These are phyloP conservation scores for Tenodera sinensis DNA, from an alignment of 2,888 invertebrate genomes.

Conservation along the genomic window DNA sequence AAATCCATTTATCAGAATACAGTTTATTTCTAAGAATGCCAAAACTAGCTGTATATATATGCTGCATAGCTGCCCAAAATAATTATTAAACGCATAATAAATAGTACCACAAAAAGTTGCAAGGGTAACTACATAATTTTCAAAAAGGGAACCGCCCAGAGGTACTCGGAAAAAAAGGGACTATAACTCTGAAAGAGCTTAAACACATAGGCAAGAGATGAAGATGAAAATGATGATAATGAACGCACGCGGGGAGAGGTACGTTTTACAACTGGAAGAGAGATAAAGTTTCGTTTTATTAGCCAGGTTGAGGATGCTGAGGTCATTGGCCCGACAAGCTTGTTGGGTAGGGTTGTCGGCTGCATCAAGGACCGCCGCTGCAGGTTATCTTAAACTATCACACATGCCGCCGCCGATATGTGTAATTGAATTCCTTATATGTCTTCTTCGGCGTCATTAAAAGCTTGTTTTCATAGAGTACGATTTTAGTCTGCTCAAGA, in stretches of 20 bases:
- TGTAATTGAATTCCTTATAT: not conserved
- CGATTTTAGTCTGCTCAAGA: not conserved
- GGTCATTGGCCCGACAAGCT: conserved; percentile 3
- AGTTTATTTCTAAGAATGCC: not conserved
- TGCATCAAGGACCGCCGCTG: not conserved
- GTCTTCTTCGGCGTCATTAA: not conserved
- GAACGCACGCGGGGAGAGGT: not conserved
- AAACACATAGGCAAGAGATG: not conserved
- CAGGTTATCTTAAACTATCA: not conserved
- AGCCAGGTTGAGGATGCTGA: not conserved
- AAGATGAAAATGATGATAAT: conserved; percentile 8
- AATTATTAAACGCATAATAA: not conserved
- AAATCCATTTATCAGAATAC: not conserved
- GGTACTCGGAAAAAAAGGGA: not conserved
- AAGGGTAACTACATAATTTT: not conserved
- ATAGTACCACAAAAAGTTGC: not conserved
- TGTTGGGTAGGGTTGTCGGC: not conserved
- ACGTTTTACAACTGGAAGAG: not conserved
- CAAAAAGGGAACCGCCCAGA: not conserved
- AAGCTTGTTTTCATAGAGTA: not conserved
- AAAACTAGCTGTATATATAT: not conserved
- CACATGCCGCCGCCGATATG: not conserved
- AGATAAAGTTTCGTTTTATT: conserved; percentile 15
- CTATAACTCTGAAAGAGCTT: not conserved
- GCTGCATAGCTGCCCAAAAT: not conserved